Base-by-base conservation (phyloP, 2,888 invertebrate genomes). In the Acleris emargana region DNA sequence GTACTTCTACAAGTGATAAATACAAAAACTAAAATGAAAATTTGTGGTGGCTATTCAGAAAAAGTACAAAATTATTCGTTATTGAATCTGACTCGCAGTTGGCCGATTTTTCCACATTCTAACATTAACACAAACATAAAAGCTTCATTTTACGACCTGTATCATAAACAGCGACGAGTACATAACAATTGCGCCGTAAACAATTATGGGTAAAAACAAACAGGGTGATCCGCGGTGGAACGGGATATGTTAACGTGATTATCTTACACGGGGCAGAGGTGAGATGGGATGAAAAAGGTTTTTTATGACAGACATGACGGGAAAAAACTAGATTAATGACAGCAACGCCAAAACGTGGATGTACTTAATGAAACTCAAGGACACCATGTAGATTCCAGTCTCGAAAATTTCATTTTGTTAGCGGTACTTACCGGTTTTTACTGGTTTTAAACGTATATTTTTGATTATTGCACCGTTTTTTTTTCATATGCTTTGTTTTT, bases 231-330 rank as follows among this genome's bases (percentile, higher is more conserved):
- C 28, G 51, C 61, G 58, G 62, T 72, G 72, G 67, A 45, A 42
- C 71, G 72, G 70, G 76, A 72, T 69, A 73, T 76, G 76, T 74
- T 78, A 76, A 74, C 74, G 72, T 71, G 76, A 77, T 79, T 75
- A 78, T 74, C 67, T 64, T 54, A 63, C 58, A 58, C 45, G 38
- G 11, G 50, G 18, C 20, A 64, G 20, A 52, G n/a, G 45, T 38
- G 52, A 47, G 7, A 18, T 42, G 32, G 22, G 13, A n/a, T n/a
- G n/a, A 20, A 45, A 60, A 32, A 18, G 25, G 20, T 25, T 25
- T n/a, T 53, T 53, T 28, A 20, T 17, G 54, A 53, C 20, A 28
- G 52, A 52, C 42, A 42, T 42, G 47, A 47, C 47, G 17, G 9
- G n/a, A 7, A 9, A 18, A 7, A 47, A 47, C 9, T 18, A 16